Conservation (phyloP, 2,797 vertebrate genomes). For the Tolypeutes matacus region DNA sequence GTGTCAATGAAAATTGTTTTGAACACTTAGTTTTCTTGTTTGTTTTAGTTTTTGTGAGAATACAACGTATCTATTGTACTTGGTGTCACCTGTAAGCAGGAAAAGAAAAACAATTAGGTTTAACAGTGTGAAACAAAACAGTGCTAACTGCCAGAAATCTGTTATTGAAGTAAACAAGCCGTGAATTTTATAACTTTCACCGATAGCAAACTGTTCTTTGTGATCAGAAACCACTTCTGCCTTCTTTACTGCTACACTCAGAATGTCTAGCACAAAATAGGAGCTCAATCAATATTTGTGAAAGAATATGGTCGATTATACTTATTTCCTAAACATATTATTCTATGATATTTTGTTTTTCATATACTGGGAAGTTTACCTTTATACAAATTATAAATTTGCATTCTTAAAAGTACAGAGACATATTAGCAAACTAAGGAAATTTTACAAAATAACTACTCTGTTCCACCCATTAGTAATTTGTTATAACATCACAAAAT, state of each 20-base stretch:
- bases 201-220: background rate
- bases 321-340: background rate
- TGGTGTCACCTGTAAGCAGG: background rate
- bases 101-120: background rate
- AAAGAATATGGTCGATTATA: background rate
- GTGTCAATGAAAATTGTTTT: background rate
- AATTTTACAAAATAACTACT: background rate
- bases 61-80: background rate
- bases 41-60: background rate
- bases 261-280: too few species aligned
- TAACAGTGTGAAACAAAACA: background rate
- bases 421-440: background rate
- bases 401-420: background rate
- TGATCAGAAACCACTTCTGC: background rate
- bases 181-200: background rate
- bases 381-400: background rate
- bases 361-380: background rate
- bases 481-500: background rate
- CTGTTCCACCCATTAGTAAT: background rate
- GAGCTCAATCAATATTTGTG: background rate
- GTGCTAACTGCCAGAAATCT: background rate
- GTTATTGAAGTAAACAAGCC: background rate
- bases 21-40: background rate
- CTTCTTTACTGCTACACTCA: background rate
- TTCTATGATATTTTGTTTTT: background rate